Conservation (phyloP, 2,888 invertebrate genomes). For the Lepidocyrtoides sp. region DNA sequence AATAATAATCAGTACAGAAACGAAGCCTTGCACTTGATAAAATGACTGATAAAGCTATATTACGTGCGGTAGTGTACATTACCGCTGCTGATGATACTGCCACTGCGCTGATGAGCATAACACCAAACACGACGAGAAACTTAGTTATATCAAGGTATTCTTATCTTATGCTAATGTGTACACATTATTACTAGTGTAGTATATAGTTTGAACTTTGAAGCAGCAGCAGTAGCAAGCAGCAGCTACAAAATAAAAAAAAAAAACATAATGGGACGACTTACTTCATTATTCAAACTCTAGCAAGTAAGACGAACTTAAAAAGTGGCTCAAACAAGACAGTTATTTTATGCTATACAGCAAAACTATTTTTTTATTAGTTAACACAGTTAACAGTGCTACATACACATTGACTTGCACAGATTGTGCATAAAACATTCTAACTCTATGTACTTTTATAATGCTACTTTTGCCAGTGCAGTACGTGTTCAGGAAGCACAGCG, state of each 20-base stretch:
- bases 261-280: constrained; percentile 6
- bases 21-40: constrained; percentile 51
- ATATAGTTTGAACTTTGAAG: constrained; percentile 4
- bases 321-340: constrained; percentile 49
- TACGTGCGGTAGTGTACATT: neutral
- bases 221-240: no score
- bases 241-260: neutral
- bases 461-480: no score
- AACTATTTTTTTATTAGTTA: constrained; percentile 30
- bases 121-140: no score
- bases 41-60: neutral
- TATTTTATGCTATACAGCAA: constrained; percentile 9
- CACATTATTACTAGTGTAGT: neutral
- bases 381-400: neutral
- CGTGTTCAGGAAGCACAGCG: neutral
- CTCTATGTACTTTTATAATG: no score
- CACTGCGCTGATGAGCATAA: neutral
- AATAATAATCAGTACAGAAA: constrained; percentile 15
- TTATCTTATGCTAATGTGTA: constrained; percentile 18
- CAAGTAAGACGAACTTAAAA: constrained; percentile 24
- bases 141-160: no score
- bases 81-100: neutral
- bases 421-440: neutral
- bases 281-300: neutral
- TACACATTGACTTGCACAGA: neutral